Evolutionary conservation across 2,888 invertebrate species (phyloP).

Genomic region (Heliothis peltigera): DNA sequence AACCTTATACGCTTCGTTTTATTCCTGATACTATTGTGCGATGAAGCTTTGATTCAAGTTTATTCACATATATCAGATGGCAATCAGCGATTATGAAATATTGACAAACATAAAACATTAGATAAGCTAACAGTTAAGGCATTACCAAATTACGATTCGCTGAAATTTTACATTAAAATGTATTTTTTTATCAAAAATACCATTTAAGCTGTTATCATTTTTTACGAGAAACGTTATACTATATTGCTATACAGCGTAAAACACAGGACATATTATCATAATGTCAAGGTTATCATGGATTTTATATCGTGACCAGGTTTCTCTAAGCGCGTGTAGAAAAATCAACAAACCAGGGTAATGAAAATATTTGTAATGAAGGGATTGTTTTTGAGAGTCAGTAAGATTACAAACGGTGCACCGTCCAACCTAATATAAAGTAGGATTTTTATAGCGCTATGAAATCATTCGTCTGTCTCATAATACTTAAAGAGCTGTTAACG

Average conservation of each 20-base stretch:
- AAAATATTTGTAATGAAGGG: background rate
- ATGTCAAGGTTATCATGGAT: conserved; percentile 41
- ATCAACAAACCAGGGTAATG: background rate
- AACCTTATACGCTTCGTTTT: conserved; percentile 31
- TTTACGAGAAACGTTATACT: conserved; percentile 24
- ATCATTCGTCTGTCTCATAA: conserved; percentile 26
- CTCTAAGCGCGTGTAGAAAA: background rate
- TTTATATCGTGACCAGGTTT: conserved; percentile 9
- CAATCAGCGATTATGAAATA: background rate
- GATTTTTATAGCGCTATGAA: conserved; percentile 13
- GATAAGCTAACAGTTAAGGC: background rate
- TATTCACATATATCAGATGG: background rate
- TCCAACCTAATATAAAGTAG: background rate
- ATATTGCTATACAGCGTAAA: conserved; percentile 17
- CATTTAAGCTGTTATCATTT: conserved; percentile 33
- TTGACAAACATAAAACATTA: background rate
- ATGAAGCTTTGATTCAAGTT: conserved; percentile 9
- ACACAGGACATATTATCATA: conserved; percentile 38
- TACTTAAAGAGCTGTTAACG: conserved; percentile 39
- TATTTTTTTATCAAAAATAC: conserved; percentile 12
- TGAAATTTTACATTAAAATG: background rate
- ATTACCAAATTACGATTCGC: background rate
- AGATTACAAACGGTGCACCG: background rate
- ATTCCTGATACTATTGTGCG: conserved; percentile 23
- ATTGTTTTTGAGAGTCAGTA: background rate